phyloP scores from a whole-genome alignment of 2,797 vertebrate genomes.

The Todus mexicanus region DNA sequence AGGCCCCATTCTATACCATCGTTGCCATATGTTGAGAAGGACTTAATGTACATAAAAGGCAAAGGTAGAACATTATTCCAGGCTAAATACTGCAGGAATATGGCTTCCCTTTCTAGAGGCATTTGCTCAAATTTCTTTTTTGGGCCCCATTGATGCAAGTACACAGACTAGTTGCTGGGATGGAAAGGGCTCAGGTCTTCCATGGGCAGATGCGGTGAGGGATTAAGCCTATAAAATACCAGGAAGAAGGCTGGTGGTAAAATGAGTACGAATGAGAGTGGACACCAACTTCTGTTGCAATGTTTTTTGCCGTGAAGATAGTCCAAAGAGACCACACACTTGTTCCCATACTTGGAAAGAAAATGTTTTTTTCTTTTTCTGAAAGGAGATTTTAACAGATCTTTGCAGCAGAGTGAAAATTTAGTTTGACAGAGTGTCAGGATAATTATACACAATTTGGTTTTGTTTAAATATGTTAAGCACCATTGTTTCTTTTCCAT shows the following conservation, averaged over 20 bases:
- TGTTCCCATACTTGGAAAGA: neutral
- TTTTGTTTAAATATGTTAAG: constrained; percentile 47
- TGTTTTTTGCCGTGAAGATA: neutral
- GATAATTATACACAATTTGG: constrained; percentile 35
- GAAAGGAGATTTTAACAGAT: neutral
- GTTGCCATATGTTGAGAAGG: neutral
- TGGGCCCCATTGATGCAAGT: neutral
- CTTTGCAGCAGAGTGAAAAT: neutral
- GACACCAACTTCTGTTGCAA: neutral
- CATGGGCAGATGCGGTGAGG: neutral
- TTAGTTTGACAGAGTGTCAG: neutral
- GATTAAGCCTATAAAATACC: accelerated
- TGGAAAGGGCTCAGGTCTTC: neutral
- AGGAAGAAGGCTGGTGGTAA: neutral
- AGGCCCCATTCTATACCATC: neutral
- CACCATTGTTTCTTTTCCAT: constrained; percentile 26
- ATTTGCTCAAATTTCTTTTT: neutral
- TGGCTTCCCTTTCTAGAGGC: neutral
- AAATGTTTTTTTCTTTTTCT: neutral
- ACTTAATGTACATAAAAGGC: neutral
- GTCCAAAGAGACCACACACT: neutral
- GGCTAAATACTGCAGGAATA: neutral
- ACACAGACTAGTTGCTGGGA: neutral
- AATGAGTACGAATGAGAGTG: neutral
- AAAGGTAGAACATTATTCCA: neutral